Conservation (phyloP, 2,888 invertebrate species). For the Cerastoderma edule region DNA sequence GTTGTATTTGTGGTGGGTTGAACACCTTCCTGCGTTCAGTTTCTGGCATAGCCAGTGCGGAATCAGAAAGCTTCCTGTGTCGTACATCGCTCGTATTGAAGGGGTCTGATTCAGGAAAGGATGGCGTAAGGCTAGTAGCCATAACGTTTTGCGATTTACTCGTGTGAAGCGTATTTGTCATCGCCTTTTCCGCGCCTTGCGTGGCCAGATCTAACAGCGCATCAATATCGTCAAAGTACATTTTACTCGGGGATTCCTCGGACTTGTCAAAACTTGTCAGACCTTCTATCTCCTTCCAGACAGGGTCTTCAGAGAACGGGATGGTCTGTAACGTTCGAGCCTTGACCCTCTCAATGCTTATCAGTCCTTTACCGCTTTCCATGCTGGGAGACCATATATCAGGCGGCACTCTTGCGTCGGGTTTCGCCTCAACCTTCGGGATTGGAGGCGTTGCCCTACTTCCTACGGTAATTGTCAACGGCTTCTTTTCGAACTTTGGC, state of each 20-base stretch:
- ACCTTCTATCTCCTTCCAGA: constrained; percentile 79
- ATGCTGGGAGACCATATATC: constrained; percentile 80
- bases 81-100: constrained; percentile 2
- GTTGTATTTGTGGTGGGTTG: constrained; percentile 74
- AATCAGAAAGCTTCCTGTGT: constrained; percentile 36
- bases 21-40: constrained; percentile 56
- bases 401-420: not conserved
- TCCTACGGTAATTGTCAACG: constrained; percentile 8
- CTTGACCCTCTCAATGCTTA: constrained; percentile 78
- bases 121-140: constrained; percentile 34
- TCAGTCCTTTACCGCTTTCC: constrained; percentile 74
- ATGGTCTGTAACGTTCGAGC: constrained; percentile 79
- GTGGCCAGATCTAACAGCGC: constrained; percentile 54
- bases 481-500: constrained; percentile 42
- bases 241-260: constrained; percentile 29
- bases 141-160: constrained; percentile 33
- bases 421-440: constrained; percentile 13
- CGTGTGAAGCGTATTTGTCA: constrained; percentile 12
- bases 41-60: constrained; percentile 30
- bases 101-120: constrained; percentile 32
- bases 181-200: constrained; percentile 29
- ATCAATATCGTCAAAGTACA: constrained; percentile 60
- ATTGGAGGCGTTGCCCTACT: constrained; percentile 11
- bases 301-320: constrained; percentile 78
- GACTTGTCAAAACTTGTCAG: constrained; percentile 74